These are phyloP conservation scores for Campoplex capitator DNA, from an alignment of 2,888 invertebrate species.

Conservation along the genomic window DNA sequence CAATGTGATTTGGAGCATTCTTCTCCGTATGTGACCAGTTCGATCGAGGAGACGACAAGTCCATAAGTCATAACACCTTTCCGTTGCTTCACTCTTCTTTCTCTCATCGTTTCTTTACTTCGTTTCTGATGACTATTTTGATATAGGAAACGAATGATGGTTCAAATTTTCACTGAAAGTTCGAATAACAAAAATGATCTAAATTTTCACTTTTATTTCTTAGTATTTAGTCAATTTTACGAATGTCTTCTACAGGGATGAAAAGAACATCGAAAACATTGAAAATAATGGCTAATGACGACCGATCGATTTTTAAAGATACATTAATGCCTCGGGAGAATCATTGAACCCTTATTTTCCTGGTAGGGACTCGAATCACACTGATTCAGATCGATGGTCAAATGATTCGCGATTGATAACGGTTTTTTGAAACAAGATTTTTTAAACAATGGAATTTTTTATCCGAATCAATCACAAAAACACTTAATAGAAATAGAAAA, in stretches of 20 bases:
- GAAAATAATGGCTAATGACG: neutral
- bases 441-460: too few relatives aligned
- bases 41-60: conserved; percentile 66
- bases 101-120: neutral
- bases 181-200: too few relatives aligned
- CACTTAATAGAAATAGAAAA: too few relatives aligned
- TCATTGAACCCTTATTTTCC: neutral
- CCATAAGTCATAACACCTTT: conserved; percentile 66
- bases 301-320: neutral
- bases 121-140: neutral
- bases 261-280: neutral
- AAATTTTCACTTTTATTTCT: too few relatives aligned
- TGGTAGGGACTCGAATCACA: neutral
- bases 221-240: too few relatives aligned
- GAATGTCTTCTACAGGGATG: neutral
- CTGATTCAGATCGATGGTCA: neutral
- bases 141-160: too few relatives aligned
- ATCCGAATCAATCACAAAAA: too few relatives aligned
- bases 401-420: too few relatives aligned
- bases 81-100: conserved; percentile 44
- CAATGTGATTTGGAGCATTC: conserved; percentile 35
- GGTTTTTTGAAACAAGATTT: too few relatives aligned
- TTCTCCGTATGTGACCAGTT: conserved; percentile 39
- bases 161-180: neutral
- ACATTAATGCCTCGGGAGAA: neutral